Evolutionary conservation across 53 echinoderm and acorn worm genomes (phyloP), one percentile per base, ranked within the genome.

Genomic region (Antedon mediterranea): DNA sequence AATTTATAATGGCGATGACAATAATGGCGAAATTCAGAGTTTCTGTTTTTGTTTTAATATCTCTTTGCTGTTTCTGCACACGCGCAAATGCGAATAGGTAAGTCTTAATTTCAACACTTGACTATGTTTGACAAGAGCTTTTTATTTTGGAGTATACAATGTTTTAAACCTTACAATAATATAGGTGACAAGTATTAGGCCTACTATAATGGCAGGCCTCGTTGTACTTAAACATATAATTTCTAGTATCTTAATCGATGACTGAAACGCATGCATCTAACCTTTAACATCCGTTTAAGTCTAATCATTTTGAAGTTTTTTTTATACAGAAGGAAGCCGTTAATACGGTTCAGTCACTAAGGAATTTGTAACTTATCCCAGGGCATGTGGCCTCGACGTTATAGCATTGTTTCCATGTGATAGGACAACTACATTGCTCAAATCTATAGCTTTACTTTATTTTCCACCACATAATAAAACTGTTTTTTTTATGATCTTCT

Each of bases 301-400:
- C 20, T 18, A 37, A 57, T 11, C 23, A 13, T 18, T 26, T 57
- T 57, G 3, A 11, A 13, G 23, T 57, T 57, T 57, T 57, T 37
- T 26, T 57, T 57, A 26, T 57, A 57, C 57, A 5, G 57, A 57
- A 57, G 57, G 57, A 57, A 57, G 57, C 57, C 57, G 20, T 18
- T 57, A 57, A 57, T 57, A 18, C 57, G 13, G 26, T 2, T 18
- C 57, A 57, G 57, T 57, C 57, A 57, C 57, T 26, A 18, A 57
- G 57, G 57, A 57, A 57, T 57, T 57, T 57, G 57, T 57, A 41
- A 37, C 57, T 57, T 57, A 57, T 57, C 57, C 57, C 57, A 57
- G 23, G 57, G 57, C 57, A 18, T 6, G 57, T 2, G 23, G 57
- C 11, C 57, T 57, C 26, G 57, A 57, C 2, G 57, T 57, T 57